Conservation (phyloP, 1,140 invertebrate genomes). For the Hetaerina americana region DNA sequence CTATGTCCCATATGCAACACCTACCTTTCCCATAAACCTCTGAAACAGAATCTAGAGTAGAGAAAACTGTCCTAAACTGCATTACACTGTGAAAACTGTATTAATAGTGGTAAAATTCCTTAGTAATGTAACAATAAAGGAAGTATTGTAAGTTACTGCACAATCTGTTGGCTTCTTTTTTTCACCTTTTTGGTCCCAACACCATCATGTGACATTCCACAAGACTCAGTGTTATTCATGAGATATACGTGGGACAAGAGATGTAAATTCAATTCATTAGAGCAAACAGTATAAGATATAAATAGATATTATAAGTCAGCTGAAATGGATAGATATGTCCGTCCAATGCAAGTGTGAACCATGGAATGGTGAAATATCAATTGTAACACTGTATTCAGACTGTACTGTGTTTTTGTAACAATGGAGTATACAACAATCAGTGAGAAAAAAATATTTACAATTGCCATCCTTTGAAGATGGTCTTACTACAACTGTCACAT, state of each 20-base stretch:
- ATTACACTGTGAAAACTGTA: background rate
- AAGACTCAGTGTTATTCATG: background rate
- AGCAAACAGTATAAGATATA: background rate
- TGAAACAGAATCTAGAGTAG: background rate
- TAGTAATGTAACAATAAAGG: background rate
- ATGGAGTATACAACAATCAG: background rate
- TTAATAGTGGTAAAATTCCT: background rate
- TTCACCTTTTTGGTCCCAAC: background rate
- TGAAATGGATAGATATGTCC: background rate
- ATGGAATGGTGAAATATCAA: background rate
- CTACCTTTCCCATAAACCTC: background rate
- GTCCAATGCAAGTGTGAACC: background rate
- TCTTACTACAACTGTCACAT: background rate
- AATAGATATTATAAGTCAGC: background rate
- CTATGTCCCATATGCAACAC: background rate
- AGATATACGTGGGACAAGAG: background rate
- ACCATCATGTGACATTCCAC: background rate
- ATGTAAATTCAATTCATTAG: background rate
- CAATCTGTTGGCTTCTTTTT: background rate
- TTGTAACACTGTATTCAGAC: background rate
- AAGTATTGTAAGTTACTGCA: background rate
- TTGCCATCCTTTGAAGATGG: background rate
- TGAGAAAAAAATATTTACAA: conserved; percentile 1
- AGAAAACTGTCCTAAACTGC: background rate
- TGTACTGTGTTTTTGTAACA: background rate